These are phyloP conservation scores for Cololabis saira DNA, from an alignment of 2,113 vertebrate species.

Conservation along the genomic window DNA sequence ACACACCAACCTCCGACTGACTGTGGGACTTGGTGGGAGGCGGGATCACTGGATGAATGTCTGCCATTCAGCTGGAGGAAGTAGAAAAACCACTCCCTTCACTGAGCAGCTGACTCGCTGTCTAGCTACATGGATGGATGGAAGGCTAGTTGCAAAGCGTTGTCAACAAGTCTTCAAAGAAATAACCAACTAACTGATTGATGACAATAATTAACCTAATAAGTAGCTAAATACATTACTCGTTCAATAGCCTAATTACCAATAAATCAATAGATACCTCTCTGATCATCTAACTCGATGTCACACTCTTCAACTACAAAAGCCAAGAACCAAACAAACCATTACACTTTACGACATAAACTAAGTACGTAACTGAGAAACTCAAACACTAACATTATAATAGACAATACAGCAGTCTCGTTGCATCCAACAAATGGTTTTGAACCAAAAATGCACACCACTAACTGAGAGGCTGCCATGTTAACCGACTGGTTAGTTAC, in stretches of 20 bases:
- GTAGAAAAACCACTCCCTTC: slow-evolving; percentile 55
- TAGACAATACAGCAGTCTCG: not conserved
- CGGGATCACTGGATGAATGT: slow-evolving; percentile 24
- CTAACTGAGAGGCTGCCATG: not conserved
- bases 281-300: no score
- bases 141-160: slow-evolving; percentile 21
- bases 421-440: not conserved
- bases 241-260: no score
- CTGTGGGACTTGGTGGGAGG: slow-evolving; percentile 6
- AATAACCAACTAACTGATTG: no score
- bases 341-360: no score
- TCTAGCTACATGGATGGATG: slow-evolving; percentile 45
- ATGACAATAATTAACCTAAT: no score
- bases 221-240: no score
- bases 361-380: not conserved
- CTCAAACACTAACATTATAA: not conserved
- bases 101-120: slow-evolving; percentile 60
- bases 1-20: slow-evolving; percentile 29
- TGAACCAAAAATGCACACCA: not conserved
- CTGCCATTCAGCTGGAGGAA: slow-evolving; percentile 47
- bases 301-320: no score
- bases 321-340: no score
- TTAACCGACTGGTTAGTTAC: not conserved
- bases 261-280: no score
- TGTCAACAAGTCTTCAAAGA: not conserved